Base-by-base conservation (phyloP, 2,113 vertebrate species). In the Gambusia holbrooki region DNA sequence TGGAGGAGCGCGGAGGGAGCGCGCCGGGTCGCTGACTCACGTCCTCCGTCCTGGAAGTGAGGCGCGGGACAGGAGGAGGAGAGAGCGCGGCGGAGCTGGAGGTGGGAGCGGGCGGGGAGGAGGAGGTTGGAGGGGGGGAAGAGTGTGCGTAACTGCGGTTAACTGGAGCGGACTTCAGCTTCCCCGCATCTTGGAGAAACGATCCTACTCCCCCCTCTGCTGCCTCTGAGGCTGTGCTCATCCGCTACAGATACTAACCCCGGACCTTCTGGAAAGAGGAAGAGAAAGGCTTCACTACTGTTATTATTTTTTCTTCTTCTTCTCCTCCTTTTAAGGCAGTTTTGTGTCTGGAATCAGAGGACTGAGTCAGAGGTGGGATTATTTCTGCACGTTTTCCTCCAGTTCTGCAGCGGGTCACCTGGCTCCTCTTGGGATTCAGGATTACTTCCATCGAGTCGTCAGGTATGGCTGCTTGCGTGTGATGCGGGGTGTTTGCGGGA, bases 311-410 rank as follows among this genome's bases (percentile, higher is more conserved):
- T 14, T 19, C 1, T 33, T 32, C 6, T 42, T 54, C 62, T 66
- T 1, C 7, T 10, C 9, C 17, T 9, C 35, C 45, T 62, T 58
- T 17, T 37, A 17, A 48, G 22, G 32, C 45, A 9, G 30, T 27
- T 58, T 27, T 12, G 67, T 29, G 68, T 12, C 19, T 33, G 30
- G 51, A n/a, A 51, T 70, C 51, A 29, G 33, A 32, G 66, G 66
- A 79, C 28, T 64, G 66, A 68, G 28, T 27, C 65, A 37, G 72
- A 72, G 67, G 73, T 81, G 79, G 90, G 70, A 91, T 91, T 91
- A 92, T 85, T 87, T 71, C 32, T 19, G 5, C 76, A 54, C n/a
- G 13, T 10, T 35, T 64, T 65, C 67, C 71, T 6, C 45, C 73
- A 28, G 66, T n/a, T 73, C 73, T 60, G 84, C 45, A 54, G 25